Evolutionary conservation across 1,140 invertebrate genomes (phyloP).

Genomic region (Mercenaria mercenaria): DNA sequence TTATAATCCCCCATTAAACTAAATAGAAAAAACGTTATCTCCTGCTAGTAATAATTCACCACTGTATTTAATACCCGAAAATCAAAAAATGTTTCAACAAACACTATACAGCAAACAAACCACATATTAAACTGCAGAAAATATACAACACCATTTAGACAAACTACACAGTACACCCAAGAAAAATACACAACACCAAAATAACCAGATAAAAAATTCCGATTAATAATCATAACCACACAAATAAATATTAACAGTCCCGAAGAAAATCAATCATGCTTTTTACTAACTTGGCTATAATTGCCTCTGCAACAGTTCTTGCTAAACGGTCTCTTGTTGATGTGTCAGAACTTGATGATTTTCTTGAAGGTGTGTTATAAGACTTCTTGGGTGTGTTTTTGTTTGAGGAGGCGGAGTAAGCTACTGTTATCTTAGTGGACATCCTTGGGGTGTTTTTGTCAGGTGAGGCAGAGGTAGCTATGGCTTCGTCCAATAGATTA

Average conservation of each 20-base stretch:
- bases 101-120: no score
- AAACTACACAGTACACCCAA: no score
- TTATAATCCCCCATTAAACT: no score
- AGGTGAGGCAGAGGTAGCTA: constrained; percentile 1
- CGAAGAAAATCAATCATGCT: constrained; percentile 11
- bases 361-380: neutral
- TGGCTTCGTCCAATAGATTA: constrained; percentile 33
- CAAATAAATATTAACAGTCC: neutral
- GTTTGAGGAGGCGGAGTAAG: neutral
- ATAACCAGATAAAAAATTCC: neutral
- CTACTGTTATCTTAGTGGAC: neutral
- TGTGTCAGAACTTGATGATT: neutral
- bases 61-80: no score
- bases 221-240: neutral
- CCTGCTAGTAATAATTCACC: no score
- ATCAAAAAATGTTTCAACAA: no score
- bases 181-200: no score
- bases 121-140: no score
- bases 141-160: no score
- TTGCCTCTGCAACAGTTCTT: constrained; percentile 33
- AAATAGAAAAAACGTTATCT: no score
- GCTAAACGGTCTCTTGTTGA: constrained; percentile 22
- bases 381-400: neutral
- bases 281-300: constrained; percentile 59
- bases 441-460: neutral